A percentile compares a stretch with the other conserved stretches of the same genome.
Evolutionary conservation across 1,140 invertebrate genomes (phyloP).

Genomic region (Cotesia chilonis): DNA sequence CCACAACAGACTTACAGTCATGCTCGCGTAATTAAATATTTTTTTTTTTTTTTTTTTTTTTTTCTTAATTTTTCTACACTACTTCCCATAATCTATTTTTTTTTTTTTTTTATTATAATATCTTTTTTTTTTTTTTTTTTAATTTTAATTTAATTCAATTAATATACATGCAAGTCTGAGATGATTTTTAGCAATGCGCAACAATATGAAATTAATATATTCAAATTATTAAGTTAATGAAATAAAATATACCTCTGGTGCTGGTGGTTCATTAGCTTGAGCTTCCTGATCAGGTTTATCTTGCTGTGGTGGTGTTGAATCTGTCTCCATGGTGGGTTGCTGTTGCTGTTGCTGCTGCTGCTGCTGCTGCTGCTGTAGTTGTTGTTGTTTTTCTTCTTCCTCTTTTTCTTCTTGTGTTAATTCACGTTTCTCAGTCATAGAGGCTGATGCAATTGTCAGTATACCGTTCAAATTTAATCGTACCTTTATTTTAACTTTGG

Average conservation of each 20-base stretch:
- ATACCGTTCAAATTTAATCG: conserved; percentile 93
- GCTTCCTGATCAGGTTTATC: conserved; percentile 62
- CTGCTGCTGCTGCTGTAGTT: conserved; percentile 59
- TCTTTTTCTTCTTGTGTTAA: conserved; percentile 69
- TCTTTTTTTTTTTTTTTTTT: too few relatives aligned
- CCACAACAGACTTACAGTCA: conserved; percentile 60
- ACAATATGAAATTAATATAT: not conserved
- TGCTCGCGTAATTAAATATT: conserved; percentile 31
- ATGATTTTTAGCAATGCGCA: conserved; percentile 35
- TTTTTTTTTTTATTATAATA: too few relatives aligned
- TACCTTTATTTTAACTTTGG: conserved; percentile 96
- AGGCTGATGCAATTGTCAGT: conserved; percentile 85
- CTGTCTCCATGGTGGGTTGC: conserved; percentile 58
- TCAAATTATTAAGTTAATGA: not conserved
- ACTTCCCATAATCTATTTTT: too few relatives aligned
- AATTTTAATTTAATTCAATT: not conserved
- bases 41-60: not conserved
- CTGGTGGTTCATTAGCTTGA: conserved; percentile 63
- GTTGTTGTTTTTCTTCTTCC: conserved; percentile 65
- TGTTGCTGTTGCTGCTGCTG: conserved; percentile 33
- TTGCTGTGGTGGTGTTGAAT: conserved; percentile 48
- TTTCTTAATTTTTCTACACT: not conserved
- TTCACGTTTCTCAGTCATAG: conserved; percentile 84
- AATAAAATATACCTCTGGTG: conserved; percentile 62
- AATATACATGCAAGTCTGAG: conserved; percentile 28